These are phyloP conservation scores for Frankliniella fusca DNA, from an alignment of 2,888 invertebrate species.

Conservation along the genomic window DNA sequence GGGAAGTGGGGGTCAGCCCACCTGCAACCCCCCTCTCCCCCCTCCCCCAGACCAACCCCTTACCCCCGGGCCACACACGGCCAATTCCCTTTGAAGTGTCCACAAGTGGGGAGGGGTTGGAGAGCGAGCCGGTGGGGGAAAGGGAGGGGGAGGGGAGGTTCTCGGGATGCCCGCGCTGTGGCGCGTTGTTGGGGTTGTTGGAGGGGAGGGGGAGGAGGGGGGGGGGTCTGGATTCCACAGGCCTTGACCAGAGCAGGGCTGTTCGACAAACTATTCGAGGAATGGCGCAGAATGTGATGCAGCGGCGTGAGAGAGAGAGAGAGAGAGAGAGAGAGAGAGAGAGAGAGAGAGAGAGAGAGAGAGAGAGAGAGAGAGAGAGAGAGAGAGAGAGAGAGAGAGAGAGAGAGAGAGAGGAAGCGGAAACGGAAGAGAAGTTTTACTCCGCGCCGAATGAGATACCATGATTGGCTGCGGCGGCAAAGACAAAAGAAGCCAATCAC, in stretches of 20 bases:
- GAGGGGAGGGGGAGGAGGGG: not conserved
- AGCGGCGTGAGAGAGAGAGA: not conserved
- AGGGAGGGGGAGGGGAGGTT: too few species aligned
- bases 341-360: not conserved
- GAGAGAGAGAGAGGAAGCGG: not conserved
- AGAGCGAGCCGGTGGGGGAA: too few species aligned
- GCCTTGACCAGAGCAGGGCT: not conserved
- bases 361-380: not conserved
- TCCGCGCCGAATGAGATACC: too few species aligned
- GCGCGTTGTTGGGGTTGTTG: too few species aligned
- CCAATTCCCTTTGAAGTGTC: too few species aligned
- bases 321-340: not conserved
- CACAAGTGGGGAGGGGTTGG: too few species aligned
- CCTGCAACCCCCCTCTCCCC: too few species aligned
- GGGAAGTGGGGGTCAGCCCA: too few species aligned
- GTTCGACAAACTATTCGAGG: too few species aligned
- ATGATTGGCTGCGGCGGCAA: not conserved
- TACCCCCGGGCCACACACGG: too few species aligned
- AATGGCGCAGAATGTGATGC: not conserved
- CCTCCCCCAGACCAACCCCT: too few species aligned
- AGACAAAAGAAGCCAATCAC: not conserved
- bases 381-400: not conserved
- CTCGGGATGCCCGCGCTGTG: too few species aligned
- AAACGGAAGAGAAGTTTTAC: not conserved
- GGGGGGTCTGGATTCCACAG: not conserved